Evolutionary conservation across 2,888 invertebrate species (phyloP), one percentile per base, ranked within the genome.

Genomic region (Heteromyza rotundicornis): DNA sequence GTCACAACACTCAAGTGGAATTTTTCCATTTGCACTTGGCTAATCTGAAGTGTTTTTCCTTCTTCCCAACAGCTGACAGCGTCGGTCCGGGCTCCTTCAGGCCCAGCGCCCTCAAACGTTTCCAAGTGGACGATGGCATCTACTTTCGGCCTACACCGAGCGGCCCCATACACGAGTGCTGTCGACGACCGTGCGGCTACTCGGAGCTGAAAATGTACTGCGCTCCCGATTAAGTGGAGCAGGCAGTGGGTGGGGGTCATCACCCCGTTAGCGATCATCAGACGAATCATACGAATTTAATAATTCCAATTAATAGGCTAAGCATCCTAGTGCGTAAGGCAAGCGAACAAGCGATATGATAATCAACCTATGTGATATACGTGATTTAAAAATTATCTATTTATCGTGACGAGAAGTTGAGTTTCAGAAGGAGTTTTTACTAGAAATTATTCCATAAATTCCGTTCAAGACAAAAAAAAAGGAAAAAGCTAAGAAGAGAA

Each of bases 91-190:
- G 64, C 1, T 44, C 66, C 49, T 56, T 2, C 62, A 65, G 58
- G 58, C 62, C 55, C 17, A 64, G 58, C 59, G 63, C 55, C 14
- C 36, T 74, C 12, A 72, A 72, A 53, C 79, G 79, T 57, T 67
- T 68, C 17, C 65, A 77, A 57, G 71, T 75, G 57, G 73, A 72
- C 19, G 71, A 71, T 47, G 68, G 65, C 7, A 62, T 67, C 47
- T 70, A 72, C 50, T 70, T 70, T 56, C 70, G 73, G 19, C 76
- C 77, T 1, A 40, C 72, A n/a, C 68, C 66, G 49, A 71, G 69
- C 60, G 80, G 80, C 2, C 70, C 78, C 35, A 77, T 74, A 19
- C 80, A 81, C 56, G 73, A 76, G 27, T 82, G 81, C 60, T 82
- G 81, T 56, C 72, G 70, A 2, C 72, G 73, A 17, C 70, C 77